Evolutionary conservation across 2,888 invertebrate species (phyloP).

Genomic region (Parasteatoda lunata): DNA sequence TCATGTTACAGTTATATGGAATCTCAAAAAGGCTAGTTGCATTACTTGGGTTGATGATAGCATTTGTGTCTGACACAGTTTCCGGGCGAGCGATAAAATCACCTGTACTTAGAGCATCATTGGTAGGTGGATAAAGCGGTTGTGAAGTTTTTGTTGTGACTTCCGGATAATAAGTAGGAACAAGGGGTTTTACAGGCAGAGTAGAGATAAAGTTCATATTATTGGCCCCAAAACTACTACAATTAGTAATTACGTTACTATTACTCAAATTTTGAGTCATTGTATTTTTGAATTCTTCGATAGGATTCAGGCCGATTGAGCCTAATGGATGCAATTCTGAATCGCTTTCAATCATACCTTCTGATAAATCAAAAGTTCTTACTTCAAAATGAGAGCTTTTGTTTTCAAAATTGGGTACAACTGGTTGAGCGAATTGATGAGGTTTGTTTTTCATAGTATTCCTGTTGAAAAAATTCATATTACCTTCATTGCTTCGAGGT

Average conservation of each 20-base stretch:
- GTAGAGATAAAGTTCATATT: too few species aligned
- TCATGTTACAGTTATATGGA: background rate
- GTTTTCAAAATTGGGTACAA: background rate
- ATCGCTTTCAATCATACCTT: constrained; percentile 3
- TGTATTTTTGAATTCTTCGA: background rate
- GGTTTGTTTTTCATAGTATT: background rate
- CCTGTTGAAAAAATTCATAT: background rate
- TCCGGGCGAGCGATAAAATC: background rate
- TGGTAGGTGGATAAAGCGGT: background rate
- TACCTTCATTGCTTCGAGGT: background rate
- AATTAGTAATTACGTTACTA: too few species aligned
- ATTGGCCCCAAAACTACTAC: too few species aligned
- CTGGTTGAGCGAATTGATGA: too few species aligned
- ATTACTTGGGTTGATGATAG: background rate
- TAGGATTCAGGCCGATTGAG: background rate
- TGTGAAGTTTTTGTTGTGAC: background rate
- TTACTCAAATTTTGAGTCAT: too few species aligned
- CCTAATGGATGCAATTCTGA: constrained; percentile 4
- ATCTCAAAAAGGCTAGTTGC: background rate
- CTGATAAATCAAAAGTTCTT: background rate
- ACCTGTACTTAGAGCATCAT: background rate
- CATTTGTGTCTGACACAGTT: too few species aligned
- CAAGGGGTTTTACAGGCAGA: too few species aligned
- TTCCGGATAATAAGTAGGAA: background rate
- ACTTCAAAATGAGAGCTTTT: background rate